Evolutionary conservation across 2,113 vertebrate genomes (phyloP).

Genomic region (Erinaceus europaeus): DNA sequence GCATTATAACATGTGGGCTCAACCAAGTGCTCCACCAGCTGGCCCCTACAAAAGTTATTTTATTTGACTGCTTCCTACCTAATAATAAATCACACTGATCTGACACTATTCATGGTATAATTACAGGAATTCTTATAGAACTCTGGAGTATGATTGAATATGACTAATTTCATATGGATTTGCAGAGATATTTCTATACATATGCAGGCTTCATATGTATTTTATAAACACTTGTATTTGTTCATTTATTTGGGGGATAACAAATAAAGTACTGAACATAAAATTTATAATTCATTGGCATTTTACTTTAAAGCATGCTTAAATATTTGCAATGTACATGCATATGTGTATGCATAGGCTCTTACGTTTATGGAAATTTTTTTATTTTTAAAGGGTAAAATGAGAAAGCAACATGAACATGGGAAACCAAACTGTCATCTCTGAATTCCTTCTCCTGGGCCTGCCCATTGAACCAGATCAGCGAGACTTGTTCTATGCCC

Average conservation of each 20-base stretch:
- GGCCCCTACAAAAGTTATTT: too few species aligned
- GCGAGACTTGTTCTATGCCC: slow-evolving; percentile 15
- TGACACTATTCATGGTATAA: background rate
- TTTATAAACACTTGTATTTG: background rate
- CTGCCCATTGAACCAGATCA: slow-evolving; percentile 44
- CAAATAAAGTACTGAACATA: background rate
- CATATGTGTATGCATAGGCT: background rate
- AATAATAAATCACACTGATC: background rate
- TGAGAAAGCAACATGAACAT: background rate
- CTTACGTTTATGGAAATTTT: background rate
- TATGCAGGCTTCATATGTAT: background rate
- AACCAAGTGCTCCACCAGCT: too few species aligned
- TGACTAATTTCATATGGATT: background rate
- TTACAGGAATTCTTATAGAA: background rate
- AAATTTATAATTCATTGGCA: background rate
- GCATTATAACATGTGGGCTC: too few species aligned
- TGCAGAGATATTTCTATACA: background rate
- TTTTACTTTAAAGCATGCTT: too few species aligned
- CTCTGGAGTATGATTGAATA: background rate
- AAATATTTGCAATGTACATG: background rate
- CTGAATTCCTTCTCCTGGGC: slow-evolving; percentile 62
- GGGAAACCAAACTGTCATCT: slow-evolving; percentile 44
- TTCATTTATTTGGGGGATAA: background rate
- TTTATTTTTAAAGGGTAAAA: slow-evolving; percentile 19
- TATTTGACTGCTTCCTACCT: background rate